Evolutionary conservation across 2,888 invertebrate species (phyloP).

Genomic region (Brachycybe producta): DNA sequence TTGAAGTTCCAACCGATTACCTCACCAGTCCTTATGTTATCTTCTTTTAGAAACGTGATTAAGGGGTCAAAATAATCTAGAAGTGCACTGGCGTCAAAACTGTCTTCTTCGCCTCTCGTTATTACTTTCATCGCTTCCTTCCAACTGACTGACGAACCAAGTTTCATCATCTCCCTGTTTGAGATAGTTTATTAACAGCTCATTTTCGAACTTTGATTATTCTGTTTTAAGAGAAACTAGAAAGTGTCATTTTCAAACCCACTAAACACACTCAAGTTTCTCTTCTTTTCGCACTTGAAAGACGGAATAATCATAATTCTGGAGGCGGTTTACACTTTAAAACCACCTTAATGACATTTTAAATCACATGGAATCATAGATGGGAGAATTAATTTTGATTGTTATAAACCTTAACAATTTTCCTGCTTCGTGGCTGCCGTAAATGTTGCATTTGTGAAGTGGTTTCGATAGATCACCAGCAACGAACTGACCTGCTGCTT

Average conservation of each 20-base stretch:
- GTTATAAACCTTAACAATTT: conserved; percentile 4
- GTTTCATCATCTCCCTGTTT: conserved; percentile 7
- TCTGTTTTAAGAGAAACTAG: not conserved
- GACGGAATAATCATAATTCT: too few species aligned
- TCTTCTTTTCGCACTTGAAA: not conserved
- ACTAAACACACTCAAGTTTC: not conserved
- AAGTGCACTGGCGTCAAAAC: conserved; percentile 9
- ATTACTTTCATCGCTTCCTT: conserved; percentile 10
- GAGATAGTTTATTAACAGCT: not conserved
- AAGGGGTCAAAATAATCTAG: conserved; percentile 12
- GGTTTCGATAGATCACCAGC: conserved; percentile 11
- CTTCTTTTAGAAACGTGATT: conserved; percentile 4
- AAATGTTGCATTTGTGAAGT: conserved; percentile 15
- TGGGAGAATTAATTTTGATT: not conserved
- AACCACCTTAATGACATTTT: too few species aligned
- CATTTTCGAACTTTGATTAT: not conserved
- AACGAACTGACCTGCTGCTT: conserved; percentile 7
- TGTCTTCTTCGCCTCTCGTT: conserved; percentile 13
- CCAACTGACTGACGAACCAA: conserved; percentile 12
- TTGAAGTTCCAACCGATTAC: conserved; percentile 9
- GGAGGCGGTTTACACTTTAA: too few species aligned
- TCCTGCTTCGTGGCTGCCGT: conserved; percentile 16
- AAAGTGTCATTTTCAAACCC: not conserved
- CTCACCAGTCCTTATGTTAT: conserved; percentile 5
- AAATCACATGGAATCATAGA: too few species aligned